phyloP scores from a whole-genome alignment of 2,888 invertebrate species.

The Cerceris rybyensis region DNA sequence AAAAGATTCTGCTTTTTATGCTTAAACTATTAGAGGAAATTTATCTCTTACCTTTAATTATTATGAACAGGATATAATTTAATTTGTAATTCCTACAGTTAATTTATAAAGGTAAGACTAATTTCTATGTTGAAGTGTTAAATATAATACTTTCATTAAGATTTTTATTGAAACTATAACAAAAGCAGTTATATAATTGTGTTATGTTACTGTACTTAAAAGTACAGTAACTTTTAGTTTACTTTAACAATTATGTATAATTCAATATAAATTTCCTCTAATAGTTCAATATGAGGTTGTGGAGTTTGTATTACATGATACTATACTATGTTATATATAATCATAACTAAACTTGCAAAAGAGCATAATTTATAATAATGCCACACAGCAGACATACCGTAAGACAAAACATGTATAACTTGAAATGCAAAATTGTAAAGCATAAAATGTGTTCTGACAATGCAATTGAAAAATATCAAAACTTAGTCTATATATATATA shows the following conservation, averaged over 20 bases:
- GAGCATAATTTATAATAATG: constrained; percentile 18
- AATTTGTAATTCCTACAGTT: not conserved
- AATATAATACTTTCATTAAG: too few relatives aligned
- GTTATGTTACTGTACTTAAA: too few relatives aligned
- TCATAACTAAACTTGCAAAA: constrained; percentile 39
- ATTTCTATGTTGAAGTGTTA: too few relatives aligned
- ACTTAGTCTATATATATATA: constrained; percentile 2
- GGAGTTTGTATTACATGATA: constrained; percentile 4
- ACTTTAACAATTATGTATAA: constrained; percentile 1
- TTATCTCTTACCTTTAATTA: not conserved
- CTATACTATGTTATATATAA: constrained; percentile 8
- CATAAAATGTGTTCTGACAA: constrained; percentile 10
- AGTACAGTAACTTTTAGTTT: not conserved
- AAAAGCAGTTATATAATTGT: too few relatives aligned
- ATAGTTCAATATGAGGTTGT: constrained; percentile 18
- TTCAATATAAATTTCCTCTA: constrained; percentile 21
- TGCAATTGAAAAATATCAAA: constrained; percentile 11
- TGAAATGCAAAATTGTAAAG: constrained; percentile 8
- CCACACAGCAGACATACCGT: not conserved
- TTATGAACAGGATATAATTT: too few relatives aligned
- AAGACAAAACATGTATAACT: constrained; percentile 5
- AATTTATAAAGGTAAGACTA: too few relatives aligned
- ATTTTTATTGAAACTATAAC: too few relatives aligned
- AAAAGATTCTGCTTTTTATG: constrained; percentile 16
- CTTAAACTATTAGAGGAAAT: constrained; percentile 32